A percentile compares a stretch with the other conserved stretches of the same genome.
phyloP scores from a whole-genome alignment of 2,888 invertebrate genomes.

The Coenonympha arcania region DNA sequence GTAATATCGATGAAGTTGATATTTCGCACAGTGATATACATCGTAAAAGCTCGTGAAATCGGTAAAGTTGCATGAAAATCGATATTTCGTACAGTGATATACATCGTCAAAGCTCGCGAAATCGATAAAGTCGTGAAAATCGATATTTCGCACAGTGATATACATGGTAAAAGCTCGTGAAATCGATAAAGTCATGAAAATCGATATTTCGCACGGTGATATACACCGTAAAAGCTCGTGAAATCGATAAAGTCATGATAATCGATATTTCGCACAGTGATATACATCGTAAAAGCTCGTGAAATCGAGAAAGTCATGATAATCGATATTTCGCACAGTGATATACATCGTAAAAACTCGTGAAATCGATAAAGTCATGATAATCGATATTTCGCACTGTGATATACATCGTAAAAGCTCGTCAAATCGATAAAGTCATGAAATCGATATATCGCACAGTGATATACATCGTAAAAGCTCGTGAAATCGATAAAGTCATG shows the following conservation, averaged over 20 bases:
- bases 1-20: slow-evolving; percentile 1
- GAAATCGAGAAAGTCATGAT: background rate
- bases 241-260: background rate
- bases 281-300: background rate
- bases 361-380: slow-evolving; percentile 1
- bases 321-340: slow-evolving; percentile 1
- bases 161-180: no score
- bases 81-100: background rate
- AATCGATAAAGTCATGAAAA: slow-evolving; percentile 1
- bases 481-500: background rate
- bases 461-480: no score
- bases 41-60: slow-evolving; percentile 1
- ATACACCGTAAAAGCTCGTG: background rate
- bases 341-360: background rate
- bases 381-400: background rate
- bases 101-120: background rate
- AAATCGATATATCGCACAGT: background rate
- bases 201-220: background rate
- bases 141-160: background rate
- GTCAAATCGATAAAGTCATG: background rate
- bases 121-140: slow-evolving; percentile 1
- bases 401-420: no score
- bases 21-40: background rate
- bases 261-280: slow-evolving; percentile 1
- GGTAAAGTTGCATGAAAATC: background rate